Evolutionary conservation across 2,888 invertebrate genomes (phyloP), one percentile per base, ranked within the genome.

Genomic region (Timandra comae): DNA sequence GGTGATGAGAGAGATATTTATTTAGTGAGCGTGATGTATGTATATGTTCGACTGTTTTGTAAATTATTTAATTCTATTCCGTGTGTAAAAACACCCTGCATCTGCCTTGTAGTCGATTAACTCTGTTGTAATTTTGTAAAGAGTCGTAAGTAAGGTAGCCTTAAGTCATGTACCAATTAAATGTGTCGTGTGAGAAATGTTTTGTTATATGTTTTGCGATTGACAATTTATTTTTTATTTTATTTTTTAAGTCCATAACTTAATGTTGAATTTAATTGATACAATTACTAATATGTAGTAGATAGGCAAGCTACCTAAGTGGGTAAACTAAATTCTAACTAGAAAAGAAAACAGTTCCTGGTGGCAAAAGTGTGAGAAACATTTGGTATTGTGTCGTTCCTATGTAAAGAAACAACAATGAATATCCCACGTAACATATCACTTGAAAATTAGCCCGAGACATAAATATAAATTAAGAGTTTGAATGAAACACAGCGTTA

Each of bases 91-190:
- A 65, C 80, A 76, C 75, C 63, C 73, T 79, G 77, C 81, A 75
- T 75, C 77, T 76, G 73, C 73, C 75, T 71, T 75, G 62, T 77
- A 81, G 82, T 81, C 74, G 79, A 72, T 24, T 81, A 79, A 65
- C 77, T 76, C 80, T 75, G 80, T 81, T 84, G 84, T 85, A 84
- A 81, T 84, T 78, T 84, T 85, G 84, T 85, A 85, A 85, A 85
- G 85, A 84, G 82, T 84, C 84, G 81, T 82, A 79, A 75, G 74
- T 79, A 81, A 84, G 80, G 60, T 71, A 78, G 75, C 65, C 55
- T 50, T 85, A 82, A 80, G 84, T 75, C 79, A 58, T 79, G 75
- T 82, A 85, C 82, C 81, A 81, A 82, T 80, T 76, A 77, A 77
- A 73, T 63, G 70, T 78, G 78, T 79, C 74, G 80, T 75, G 82